These are phyloP conservation scores for Melanchra persicariae DNA, from an alignment of 2,888 invertebrate species.

Conservation along the genomic window DNA sequence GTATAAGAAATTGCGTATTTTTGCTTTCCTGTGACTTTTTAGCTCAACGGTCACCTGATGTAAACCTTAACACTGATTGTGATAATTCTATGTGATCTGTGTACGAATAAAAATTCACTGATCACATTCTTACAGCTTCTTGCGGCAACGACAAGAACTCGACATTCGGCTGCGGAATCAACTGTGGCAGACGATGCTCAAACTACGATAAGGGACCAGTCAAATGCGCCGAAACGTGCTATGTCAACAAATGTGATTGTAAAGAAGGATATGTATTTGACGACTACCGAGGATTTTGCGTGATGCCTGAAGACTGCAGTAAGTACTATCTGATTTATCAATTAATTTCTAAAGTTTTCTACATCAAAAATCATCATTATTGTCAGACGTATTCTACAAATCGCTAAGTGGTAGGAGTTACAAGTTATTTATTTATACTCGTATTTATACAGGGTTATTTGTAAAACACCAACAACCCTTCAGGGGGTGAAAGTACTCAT, in stretches of 20 bases:
- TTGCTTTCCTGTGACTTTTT: too few relatives aligned
- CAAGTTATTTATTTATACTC: too few relatives aligned
- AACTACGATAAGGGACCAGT: conserved; percentile 23
- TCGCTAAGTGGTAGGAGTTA: too few relatives aligned
- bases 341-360: background rate
- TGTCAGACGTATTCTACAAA: background rate
- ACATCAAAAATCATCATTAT: background rate
- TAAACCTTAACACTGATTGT: background rate
- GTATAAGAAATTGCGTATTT: too few relatives aligned
- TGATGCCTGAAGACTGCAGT: conserved; percentile 58
- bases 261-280: conserved; percentile 55
- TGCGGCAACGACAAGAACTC: conserved; percentile 62
- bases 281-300: conserved; percentile 42
- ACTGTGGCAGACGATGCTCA: conserved; percentile 61
- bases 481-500: too few relatives aligned
- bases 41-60: background rate
- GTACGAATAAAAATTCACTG: background rate
- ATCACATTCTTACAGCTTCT: conserved; percentile 39
- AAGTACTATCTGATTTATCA: conserved; percentile 28
- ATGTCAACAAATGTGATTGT: conserved; percentile 61
- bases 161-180: conserved; percentile 58
- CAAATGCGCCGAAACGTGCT: conserved; percentile 16
- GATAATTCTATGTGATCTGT: background rate
- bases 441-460: too few relatives aligned
- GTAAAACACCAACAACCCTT: too few relatives aligned